Base-by-base conservation (phyloP, 2,113 vertebrate species). In the Pantherophis guttatus region DNA sequence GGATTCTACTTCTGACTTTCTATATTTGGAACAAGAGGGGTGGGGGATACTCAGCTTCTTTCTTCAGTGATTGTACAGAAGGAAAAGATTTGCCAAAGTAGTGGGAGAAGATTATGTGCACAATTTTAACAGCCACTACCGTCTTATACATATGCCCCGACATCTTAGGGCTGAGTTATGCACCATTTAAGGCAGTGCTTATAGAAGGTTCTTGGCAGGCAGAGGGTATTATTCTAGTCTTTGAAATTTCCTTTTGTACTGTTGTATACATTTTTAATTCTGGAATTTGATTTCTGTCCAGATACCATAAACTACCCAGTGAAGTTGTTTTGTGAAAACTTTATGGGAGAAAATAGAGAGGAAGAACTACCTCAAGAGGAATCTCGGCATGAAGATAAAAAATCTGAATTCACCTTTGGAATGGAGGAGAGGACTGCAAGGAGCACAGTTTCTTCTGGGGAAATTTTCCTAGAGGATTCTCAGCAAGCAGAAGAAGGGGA, bases 251-350 rank as follows among this genome's bases (percentile, higher is more conserved):
- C n/a, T 48, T 1, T 53, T 75, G 44, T 85, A 17, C 15, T 58
- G 8, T 85, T 70, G 13, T 19, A 15, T 33, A 19, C 23, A 7
- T 4, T 58, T 50, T 93, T 17, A 10, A 7, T 29, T n/a, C 48
- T 94, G 26, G 90, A 13, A 44, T 33, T 88, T 52, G 29, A 29
- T 58, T 90, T 2, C 52, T 2, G 53, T 17, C 29, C 94, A 99
- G 99, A 97, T 1, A 97, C 97, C 39, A 96, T 98, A 53, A 97
- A 96, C 21, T 95, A 96, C 39, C 97, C 99, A 59, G 97, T 98
- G 59, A 98, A 97, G 50, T 98, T 98, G 81, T 98, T 99, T 86
- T 97, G 97, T 8, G 97, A 98, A 88, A 96, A 97, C 3, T 98
- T 99, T 92, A 95, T 98, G 24, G 4, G 12, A 0, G 94, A 96